These are phyloP conservation scores for Sander vitreus DNA, from an alignment of 2,113 vertebrate species.

Conservation along the genomic window DNA sequence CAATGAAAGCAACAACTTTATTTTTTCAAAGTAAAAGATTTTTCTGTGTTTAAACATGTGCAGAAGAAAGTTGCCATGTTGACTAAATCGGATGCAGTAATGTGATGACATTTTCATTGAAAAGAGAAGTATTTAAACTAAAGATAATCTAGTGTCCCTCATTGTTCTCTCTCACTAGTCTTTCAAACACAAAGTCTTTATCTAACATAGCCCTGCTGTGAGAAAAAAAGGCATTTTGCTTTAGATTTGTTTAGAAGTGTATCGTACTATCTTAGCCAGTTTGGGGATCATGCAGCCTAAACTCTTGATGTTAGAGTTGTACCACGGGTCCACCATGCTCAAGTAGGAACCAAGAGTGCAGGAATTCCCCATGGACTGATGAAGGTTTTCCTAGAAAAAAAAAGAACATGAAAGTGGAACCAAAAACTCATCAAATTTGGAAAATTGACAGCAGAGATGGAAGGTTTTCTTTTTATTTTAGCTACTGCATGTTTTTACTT, in stretches of 20 bases:
- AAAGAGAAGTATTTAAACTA: neutral
- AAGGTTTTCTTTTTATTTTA: neutral
- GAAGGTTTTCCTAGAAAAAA: constrained; percentile 62
- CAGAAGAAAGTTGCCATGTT: neutral
- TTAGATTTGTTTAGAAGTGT: neutral
- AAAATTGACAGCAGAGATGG: neutral
- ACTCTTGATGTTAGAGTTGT: constrained; percentile 89
- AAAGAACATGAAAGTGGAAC: constrained; percentile 37
- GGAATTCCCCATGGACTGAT: constrained; percentile 37
- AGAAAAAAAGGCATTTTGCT: neutral
- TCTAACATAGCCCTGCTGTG: neutral
- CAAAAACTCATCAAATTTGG: neutral
- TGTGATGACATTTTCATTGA: neutral
- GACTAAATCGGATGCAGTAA: neutral
- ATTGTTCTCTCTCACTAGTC: neutral
- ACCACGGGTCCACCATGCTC: constrained; percentile 92
- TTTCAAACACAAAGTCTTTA: neutral
- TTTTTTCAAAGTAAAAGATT: neutral
- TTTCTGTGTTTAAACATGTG: constrained; percentile 41
- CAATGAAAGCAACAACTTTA: constrained; percentile 13
- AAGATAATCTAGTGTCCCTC: neutral
- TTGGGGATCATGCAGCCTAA: constrained; percentile 90
- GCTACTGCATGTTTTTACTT: neutral
- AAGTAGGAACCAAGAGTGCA: constrained; percentile 89
- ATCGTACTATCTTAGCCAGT: constrained; percentile 89